These are phyloP conservation scores for Sceloporus undulatus DNA, from an alignment of 2,113 vertebrate genomes.

Conservation along the genomic window DNA sequence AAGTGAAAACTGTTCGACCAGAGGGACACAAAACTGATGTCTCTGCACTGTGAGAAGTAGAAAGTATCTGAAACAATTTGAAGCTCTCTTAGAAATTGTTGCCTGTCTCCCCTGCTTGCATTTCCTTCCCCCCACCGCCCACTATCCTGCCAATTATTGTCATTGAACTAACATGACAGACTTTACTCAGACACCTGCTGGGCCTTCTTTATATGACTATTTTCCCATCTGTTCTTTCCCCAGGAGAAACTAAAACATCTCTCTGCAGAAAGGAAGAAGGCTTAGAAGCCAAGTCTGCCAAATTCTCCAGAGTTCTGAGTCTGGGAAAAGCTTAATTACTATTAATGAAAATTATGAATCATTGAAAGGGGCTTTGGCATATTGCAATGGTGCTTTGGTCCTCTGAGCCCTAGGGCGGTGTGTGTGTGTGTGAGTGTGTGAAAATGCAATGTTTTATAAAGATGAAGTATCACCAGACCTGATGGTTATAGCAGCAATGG, in stretches of 20 bases:
- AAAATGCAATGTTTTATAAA: not conserved
- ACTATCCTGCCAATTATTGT: accelerated
- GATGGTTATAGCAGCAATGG: not conserved
- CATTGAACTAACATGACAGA: conserved; percentile 9
- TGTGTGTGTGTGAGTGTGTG: not conserved
- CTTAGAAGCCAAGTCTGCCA: not conserved
- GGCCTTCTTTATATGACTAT: not conserved
- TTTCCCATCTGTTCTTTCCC: conserved; percentile 34
- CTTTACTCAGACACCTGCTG: conserved; percentile 15
- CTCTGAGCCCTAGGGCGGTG: not conserved
- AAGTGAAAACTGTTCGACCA: not conserved
- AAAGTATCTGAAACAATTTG: not conserved
- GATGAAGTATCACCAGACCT: conserved; percentile 6
- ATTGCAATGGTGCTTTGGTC: not conserved
- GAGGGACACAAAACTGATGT: not conserved
- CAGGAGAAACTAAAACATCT: conserved; percentile 11
- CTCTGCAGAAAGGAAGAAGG: not conserved
- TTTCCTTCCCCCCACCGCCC: conserved; percentile 7
- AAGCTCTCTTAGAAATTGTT: not conserved
- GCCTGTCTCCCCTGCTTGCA: not conserved
- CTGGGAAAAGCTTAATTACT: conserved; percentile 13
- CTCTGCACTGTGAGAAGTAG: not conserved
- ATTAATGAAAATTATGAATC: not conserved
- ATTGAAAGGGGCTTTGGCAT: accelerated
- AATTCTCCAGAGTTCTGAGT: accelerated